These are phyloP conservation scores for Falcunculus frontatus DNA, from an alignment of 2,113 vertebrate genomes.

Conservation along the genomic window DNA sequence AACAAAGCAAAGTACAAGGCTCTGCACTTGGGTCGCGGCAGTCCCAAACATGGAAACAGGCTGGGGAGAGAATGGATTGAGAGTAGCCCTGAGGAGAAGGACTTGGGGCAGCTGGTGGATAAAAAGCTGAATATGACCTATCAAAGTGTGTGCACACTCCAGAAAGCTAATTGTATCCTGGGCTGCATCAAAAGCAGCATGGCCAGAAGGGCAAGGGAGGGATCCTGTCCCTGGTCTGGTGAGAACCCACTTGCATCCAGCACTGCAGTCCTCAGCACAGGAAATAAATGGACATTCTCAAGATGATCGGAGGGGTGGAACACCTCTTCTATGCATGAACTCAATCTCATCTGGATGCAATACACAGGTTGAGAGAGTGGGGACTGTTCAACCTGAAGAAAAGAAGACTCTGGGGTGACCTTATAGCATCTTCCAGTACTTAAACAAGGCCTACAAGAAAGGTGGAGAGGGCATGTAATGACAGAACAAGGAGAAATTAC, in stretches of 20 bases:
- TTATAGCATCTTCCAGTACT: not conserved
- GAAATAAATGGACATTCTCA: not conserved
- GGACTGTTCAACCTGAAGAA: not conserved
- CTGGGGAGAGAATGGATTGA: not conserved
- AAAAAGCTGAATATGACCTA: not conserved
- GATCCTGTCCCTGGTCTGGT: not conserved
- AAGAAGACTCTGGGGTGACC: not conserved
- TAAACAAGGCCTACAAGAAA: not conserved
- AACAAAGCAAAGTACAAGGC: rapidly evolving
- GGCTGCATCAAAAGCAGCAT: not conserved
- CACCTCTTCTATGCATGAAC: not conserved
- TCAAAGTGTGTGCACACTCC: not conserved
- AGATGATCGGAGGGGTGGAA: not conserved
- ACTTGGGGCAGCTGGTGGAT: no score
- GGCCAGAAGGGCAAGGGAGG: not conserved
- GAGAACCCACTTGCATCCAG: not conserved
- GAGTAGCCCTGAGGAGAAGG: not conserved
- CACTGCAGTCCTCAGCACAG: not conserved
- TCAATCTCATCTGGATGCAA: not conserved
- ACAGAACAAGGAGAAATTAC: not conserved
- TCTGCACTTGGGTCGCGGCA: rapidly evolving
- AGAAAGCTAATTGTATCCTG: not conserved
- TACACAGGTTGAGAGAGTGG: not conserved
- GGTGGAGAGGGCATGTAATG: not conserved
- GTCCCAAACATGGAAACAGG: not conserved